Percentiles rank a stretch among this genome's conserved stretches.
phyloP scores from a whole-genome alignment of 2,888 invertebrate species.

The Gryllus longicercus region DNA sequence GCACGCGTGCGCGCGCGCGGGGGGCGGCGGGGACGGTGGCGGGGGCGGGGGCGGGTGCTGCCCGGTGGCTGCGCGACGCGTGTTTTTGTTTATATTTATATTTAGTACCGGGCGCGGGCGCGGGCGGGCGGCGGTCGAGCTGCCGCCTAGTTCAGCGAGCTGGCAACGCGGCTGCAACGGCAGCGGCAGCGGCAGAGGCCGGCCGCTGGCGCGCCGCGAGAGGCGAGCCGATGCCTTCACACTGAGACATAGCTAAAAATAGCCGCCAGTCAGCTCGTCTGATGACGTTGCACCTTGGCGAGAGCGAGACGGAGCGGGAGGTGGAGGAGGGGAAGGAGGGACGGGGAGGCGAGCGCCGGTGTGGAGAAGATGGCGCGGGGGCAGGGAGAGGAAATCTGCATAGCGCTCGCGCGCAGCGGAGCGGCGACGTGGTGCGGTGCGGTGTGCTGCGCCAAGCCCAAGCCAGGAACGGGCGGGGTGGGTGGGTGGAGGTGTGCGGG shows the following conservation, averaged over 20 bases:
- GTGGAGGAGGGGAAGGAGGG: neutral
- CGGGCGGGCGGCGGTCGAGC: neutral
- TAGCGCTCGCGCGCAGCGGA: no score
- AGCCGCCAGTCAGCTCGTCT: slow-evolving; percentile 22
- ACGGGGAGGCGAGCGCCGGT: neutral
- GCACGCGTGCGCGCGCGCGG: neutral
- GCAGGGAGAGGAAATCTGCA: no score
- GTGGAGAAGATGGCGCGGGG: no score
- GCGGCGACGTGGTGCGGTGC: no score
- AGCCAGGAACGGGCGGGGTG: no score
- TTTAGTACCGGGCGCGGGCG: neutral
- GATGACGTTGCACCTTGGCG: slow-evolving; percentile 17
- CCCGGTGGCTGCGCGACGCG: neutral
- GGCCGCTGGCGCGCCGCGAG: slow-evolving; percentile 23
- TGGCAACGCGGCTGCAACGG: slow-evolving; percentile 27
- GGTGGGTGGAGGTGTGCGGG: no score
- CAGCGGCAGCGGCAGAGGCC: neutral
- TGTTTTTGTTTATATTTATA: slow-evolving; percentile 17
- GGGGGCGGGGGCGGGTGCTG: neutral
- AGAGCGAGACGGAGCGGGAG: neutral
- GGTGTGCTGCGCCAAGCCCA: no score
- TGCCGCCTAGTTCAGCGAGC: neutral
- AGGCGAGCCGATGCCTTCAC: slow-evolving; percentile 30
- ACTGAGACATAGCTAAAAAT: slow-evolving; percentile 35
- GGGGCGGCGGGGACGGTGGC: neutral